Evolutionary conservation across 2,797 vertebrate genomes (phyloP).

Genomic region (Pseudochirops cupreus): DNA sequence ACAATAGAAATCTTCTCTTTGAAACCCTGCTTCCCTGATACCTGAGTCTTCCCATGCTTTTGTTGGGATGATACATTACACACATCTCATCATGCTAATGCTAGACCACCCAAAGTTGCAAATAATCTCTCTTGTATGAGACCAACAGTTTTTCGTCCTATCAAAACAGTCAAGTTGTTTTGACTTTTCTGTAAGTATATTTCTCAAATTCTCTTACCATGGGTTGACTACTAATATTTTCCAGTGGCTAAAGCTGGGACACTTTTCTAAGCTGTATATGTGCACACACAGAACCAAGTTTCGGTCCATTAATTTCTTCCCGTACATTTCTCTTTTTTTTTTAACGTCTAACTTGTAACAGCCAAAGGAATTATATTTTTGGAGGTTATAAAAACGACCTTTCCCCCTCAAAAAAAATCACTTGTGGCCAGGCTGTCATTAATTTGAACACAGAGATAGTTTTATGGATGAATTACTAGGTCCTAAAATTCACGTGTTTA

Average conservation of each 20-base stretch:
- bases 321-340: constrained; percentile 63
- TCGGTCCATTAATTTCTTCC: constrained; percentile 71
- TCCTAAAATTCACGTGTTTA: constrained; percentile 55
- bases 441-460: constrained; percentile 57
- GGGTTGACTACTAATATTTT: constrained; percentile 57
- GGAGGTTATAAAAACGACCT: constrained; percentile 56
- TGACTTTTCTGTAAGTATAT: constrained; percentile 41
- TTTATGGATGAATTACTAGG: constrained; percentile 48
- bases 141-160: constrained; percentile 13
- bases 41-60: background rate
- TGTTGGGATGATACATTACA: background rate
- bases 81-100: background rate
- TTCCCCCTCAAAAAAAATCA: constrained; percentile 2
- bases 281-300: constrained; percentile 52
- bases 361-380: constrained; percentile 61
- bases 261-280: constrained; percentile 57
- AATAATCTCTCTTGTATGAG: background rate
- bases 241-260: constrained; percentile 52
- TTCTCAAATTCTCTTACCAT: constrained; percentile 46
- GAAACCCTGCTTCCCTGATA: background rate
- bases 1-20: background rate
- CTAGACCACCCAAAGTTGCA: background rate
- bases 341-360: constrained; percentile 67
- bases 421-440: constrained; percentile 35
- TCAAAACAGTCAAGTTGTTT: constrained; percentile 34